Conservation (phyloP, 1,140 invertebrate genomes). For the Tenebrio molitor region DNA sequence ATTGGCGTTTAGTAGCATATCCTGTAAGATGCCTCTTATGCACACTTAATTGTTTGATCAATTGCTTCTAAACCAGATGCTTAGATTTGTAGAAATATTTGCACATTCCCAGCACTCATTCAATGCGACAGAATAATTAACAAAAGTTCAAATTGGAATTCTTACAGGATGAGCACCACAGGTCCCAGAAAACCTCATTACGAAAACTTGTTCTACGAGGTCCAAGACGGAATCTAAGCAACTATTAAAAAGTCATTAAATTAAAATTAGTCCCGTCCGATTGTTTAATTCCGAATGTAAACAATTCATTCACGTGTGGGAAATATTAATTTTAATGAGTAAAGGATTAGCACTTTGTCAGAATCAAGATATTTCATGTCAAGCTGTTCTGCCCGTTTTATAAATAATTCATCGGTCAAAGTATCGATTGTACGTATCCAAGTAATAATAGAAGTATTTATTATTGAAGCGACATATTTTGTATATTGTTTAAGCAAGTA, state of each 20-base stretch:
- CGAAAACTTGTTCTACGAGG: slow-evolving; percentile 26
- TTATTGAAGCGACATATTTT: neutral
- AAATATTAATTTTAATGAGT: neutral
- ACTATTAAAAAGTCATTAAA: slow-evolving; percentile 33
- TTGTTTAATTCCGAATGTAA: slow-evolving; percentile 24
- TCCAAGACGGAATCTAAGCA: neutral
- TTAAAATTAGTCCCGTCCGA: slow-evolving; percentile 7
- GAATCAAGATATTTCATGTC: slow-evolving; percentile 9
- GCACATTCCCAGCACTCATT: neutral
- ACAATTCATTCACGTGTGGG: neutral
- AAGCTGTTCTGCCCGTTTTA: neutral
- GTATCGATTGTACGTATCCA: neutral
- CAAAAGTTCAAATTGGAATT: slow-evolving; percentile 25
- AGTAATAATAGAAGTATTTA: neutral
- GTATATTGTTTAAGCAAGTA: slow-evolving; percentile 11
- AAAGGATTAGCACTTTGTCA: neutral
- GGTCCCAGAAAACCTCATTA: slow-evolving; percentile 18
- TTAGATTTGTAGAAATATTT: neutral
- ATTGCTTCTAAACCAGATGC: too few species aligned
- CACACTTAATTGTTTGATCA: too few species aligned
- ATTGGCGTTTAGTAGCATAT: too few species aligned
- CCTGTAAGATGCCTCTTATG: too few species aligned
- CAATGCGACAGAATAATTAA: slow-evolving; percentile 11
- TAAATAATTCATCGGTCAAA: neutral
- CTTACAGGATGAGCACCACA: neutral